Conservation (phyloP, 2,113 vertebrate species). For the Prionailurus bengalensis region DNA sequence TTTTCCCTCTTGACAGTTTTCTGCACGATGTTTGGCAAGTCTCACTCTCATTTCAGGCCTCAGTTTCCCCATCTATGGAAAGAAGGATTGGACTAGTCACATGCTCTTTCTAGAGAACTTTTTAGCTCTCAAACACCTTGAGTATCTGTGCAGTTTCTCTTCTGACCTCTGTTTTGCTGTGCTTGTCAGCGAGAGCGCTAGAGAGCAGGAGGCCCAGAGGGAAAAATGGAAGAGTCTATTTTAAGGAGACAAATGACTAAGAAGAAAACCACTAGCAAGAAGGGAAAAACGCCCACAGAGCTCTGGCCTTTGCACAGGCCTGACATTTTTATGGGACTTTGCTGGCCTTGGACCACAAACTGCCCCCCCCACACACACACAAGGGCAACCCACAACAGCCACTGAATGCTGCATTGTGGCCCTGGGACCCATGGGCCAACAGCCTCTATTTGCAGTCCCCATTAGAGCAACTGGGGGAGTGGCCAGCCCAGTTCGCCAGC, state of each 20-base stretch:
- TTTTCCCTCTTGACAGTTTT: background rate
- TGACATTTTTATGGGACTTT: conserved; percentile 41
- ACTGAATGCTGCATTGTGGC: conserved; percentile 64
- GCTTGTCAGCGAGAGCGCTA: background rate
- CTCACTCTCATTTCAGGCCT: background rate
- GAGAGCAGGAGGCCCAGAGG: background rate
- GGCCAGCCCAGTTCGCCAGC: background rate
- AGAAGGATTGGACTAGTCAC: background rate
- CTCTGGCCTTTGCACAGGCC: background rate
- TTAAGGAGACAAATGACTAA: conserved; percentile 59
- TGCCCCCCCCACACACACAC: background rate
- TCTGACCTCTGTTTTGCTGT: background rate
- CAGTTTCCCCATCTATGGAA: background rate
- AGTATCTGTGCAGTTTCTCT: background rate
- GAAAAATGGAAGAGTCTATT: background rate
- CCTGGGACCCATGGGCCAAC: background rate
- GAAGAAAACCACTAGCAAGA: conserved; percentile 29
- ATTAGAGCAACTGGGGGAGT: background rate
- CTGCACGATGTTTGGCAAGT: background rate
- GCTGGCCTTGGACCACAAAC: background rate
- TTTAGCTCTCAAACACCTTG: background rate
- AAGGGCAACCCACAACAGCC: background rate
- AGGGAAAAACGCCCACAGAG: conserved; percentile 15
- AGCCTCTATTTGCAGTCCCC: background rate
- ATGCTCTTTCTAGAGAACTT: background rate